Percentiles rank a stretch among this genome's conserved stretches.
Conservation (phyloP, 2,888 invertebrate genomes). For the Lithophane socia region DNA sequence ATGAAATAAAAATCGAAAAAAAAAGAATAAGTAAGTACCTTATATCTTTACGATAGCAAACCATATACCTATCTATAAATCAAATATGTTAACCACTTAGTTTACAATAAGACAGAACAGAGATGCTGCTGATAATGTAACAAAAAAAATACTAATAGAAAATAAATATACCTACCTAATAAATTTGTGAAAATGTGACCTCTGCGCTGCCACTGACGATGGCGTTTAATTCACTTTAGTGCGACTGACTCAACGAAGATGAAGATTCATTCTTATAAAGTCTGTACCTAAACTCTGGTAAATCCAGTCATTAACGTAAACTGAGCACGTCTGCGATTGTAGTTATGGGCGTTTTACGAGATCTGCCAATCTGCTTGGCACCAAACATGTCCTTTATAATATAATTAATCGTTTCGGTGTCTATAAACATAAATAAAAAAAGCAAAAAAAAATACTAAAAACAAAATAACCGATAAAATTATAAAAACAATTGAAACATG, state of each 20-base stretch:
- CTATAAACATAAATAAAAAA: background rate
- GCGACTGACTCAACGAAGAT: too few relatives aligned
- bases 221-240: too few relatives aligned
- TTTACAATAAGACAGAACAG: background rate
- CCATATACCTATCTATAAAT: background rate
- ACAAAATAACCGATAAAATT: background rate
- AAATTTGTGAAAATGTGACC: too few relatives aligned
- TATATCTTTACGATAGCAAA: background rate
- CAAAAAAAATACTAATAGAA: background rate
- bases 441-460: background rate
- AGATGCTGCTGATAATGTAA: background rate
- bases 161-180: background rate
- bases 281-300: background rate
- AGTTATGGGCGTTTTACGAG: background rate
- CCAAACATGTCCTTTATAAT: background rate
- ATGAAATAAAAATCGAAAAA: background rate
- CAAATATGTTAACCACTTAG: background rate
- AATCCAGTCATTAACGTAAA: background rate
- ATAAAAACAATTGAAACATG: background rate
- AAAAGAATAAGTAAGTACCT: background rate
- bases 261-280: too few relatives aligned
- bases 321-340: background rate
- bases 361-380: background rate
- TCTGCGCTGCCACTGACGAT: too few relatives aligned
- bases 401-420: background rate